A percentile compares a stretch with the other conserved stretches of the same genome.
These are phyloP conservation scores for Pogonophryne albipinna DNA, from an alignment of 2,797 vertebrate genomes.

Conservation along the genomic window DNA sequence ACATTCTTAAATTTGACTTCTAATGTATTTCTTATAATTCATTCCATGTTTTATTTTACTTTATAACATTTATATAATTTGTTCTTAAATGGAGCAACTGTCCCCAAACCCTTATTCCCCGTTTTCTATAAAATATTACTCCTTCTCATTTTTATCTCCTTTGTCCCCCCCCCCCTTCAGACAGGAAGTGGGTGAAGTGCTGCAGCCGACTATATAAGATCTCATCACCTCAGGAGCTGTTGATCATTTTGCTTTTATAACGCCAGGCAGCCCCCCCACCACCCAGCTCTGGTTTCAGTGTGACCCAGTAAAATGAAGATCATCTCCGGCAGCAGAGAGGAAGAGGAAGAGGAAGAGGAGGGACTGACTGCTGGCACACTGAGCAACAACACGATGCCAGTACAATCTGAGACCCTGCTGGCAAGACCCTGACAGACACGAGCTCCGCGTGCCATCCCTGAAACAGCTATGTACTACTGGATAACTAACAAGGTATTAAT, in stretches of 20 bases:
- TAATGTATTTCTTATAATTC: too few species aligned
- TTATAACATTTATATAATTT: too few species aligned
- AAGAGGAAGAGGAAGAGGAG: conserved; percentile 7
- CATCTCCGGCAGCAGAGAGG: conserved; percentile 32
- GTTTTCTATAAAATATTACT: too few species aligned
- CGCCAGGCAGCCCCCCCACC: conserved; percentile 17
- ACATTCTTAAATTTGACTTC: too few species aligned
- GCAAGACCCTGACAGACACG: conserved; percentile 5
- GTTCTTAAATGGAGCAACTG: too few species aligned
- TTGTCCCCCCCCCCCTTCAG: conserved; percentile 1
- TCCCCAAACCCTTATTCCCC: too few species aligned
- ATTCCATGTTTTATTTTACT: too few species aligned
- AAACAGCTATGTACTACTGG: background rate
- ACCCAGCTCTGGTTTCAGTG: conserved; percentile 46
- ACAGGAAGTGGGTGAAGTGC: background rate
- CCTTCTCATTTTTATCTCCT: conserved; percentile 6
- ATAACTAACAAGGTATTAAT: background rate
- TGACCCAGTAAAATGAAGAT: conserved; percentile 51
- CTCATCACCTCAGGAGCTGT: conserved; percentile 1
- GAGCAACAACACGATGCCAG: conserved; percentile 44
- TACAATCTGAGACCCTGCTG: conserved; percentile 27
- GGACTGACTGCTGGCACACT: conserved; percentile 43
- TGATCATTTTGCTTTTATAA: conserved; percentile 37
- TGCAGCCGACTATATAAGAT: background rate
- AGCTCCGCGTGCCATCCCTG: background rate